Conservation (phyloP, 2,888 invertebrate genomes). For the Melitaea athalia region DNA sequence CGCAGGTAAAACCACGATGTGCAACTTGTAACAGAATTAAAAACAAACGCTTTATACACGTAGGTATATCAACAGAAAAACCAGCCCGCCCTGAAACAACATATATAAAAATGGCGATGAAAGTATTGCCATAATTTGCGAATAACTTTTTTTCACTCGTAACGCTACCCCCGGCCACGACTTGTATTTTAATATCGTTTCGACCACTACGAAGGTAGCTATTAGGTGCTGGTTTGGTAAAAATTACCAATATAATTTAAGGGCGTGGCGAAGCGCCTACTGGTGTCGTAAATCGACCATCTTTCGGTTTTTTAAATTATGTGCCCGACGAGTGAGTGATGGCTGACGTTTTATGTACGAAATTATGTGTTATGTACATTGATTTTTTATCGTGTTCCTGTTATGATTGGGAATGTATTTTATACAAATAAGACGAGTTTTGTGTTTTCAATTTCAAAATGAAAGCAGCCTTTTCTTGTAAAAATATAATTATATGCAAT, state of each 20-base stretch:
- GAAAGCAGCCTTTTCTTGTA: neutral
- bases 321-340: constrained; percentile 36
- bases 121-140: constrained; percentile 11
- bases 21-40: no score
- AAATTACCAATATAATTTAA: constrained; percentile 52
- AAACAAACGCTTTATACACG: neutral
- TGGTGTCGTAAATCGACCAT: constrained; percentile 52
- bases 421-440: neutral
- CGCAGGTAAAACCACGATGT: no score
- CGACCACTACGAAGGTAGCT: constrained; percentile 17
- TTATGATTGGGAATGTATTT: no score
- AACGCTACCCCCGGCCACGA: constrained; percentile 6
- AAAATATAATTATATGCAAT: no score
- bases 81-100: constrained; percentile 9
- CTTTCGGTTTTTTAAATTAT: constrained; percentile 51
- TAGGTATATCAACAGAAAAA: neutral
- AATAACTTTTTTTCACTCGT: constrained; percentile 17
- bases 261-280: constrained; percentile 59
- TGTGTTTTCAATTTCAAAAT: neutral
- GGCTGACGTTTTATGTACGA: constrained; percentile 20
- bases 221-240: constrained; percentile 27
- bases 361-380: constrained; percentile 19
- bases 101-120: constrained; percentile 18
- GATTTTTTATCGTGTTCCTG: neutral
- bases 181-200: constrained; percentile 17